Evolutionary conservation across 2,888 invertebrate genomes (phyloP).

Genomic region (Oconnorella tubifera): DNA sequence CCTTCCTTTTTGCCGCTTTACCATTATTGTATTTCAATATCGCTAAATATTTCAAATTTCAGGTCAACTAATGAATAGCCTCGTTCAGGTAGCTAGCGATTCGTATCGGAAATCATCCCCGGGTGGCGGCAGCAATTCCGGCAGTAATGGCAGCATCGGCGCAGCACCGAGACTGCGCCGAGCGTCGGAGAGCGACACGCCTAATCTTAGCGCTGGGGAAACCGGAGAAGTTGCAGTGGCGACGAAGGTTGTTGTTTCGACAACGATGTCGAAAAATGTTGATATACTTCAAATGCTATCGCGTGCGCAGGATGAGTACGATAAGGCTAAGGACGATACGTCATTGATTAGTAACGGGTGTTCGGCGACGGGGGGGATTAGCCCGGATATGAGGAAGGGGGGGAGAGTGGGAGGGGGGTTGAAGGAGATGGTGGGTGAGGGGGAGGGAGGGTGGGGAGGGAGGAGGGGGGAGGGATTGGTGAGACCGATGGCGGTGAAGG

Average conservation of each 20-base stretch:
- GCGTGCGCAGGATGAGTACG: slow-evolving; percentile 83
- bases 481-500: background rate
- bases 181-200: slow-evolving; percentile 42
- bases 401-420: too few relatives aligned
- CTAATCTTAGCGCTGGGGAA: slow-evolving; percentile 2
- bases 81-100: slow-evolving; percentile 41
- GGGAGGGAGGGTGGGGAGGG: too few relatives aligned
- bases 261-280: slow-evolving; percentile 37
- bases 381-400: too few relatives aligned
- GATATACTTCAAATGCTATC: slow-evolving; percentile 75
- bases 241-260: slow-evolving; percentile 41
- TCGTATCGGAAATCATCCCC: slow-evolving; percentile 29
- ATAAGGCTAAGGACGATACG: slow-evolving; percentile 57
- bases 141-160: slow-evolving; percentile 39
- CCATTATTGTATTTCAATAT: too few relatives aligned
- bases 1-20: too few relatives aligned
- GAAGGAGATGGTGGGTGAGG: too few relatives aligned
- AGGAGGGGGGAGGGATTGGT: too few relatives aligned
- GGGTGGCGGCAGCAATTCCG: slow-evolving; percentile 37
- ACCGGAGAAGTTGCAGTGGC: slow-evolving; percentile 6
- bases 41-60: too few relatives aligned
- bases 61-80: slow-evolving; percentile 23
- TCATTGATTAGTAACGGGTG: too few relatives aligned
- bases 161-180: slow-evolving; percentile 31
- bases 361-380: too few relatives aligned